Percentiles rank a stretch among this genome's conserved stretches.
Evolutionary conservation across 1,140 invertebrate species (phyloP).

Genomic region (Pinna nobilis): DNA sequence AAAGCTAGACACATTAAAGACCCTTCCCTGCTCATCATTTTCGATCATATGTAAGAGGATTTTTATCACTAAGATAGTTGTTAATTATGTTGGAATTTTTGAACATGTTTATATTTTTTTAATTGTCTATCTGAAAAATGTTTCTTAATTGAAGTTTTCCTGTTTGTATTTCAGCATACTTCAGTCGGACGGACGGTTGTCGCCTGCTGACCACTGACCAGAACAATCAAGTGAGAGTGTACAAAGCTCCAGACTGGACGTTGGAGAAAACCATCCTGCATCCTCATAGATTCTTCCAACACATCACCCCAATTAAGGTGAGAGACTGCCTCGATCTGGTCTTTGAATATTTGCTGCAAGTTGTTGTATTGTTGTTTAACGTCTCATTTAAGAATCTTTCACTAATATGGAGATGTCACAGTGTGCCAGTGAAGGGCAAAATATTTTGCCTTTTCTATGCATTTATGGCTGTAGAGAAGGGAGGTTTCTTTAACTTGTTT

Average conservation of each 20-base stretch:
- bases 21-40: no score
- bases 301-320: slow-evolving; percentile 74
- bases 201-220: slow-evolving; percentile 74
- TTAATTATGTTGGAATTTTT: no score
- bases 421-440: no score
- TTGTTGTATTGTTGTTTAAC: background rate
- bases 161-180: slow-evolving; percentile 60
- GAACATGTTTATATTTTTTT: no score
- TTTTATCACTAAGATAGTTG: no score
- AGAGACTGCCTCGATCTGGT: background rate
- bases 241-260: slow-evolving; percentile 66
- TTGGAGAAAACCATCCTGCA: slow-evolving; percentile 67
- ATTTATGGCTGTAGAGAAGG: no score
- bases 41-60: no score
- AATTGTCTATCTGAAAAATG: no score
- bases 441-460: no score
- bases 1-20: no score
- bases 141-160: background rate
- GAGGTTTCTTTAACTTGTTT: no score
- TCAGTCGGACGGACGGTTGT: slow-evolving; percentile 67
- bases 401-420: background rate
- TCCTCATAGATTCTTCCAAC: slow-evolving; percentile 74
- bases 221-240: slow-evolving; percentile 67
- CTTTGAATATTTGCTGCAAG: no score
- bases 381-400: background rate